phyloP scores from a whole-genome alignment of 2,797 vertebrate genomes.

The Anguilla anguilla region DNA sequence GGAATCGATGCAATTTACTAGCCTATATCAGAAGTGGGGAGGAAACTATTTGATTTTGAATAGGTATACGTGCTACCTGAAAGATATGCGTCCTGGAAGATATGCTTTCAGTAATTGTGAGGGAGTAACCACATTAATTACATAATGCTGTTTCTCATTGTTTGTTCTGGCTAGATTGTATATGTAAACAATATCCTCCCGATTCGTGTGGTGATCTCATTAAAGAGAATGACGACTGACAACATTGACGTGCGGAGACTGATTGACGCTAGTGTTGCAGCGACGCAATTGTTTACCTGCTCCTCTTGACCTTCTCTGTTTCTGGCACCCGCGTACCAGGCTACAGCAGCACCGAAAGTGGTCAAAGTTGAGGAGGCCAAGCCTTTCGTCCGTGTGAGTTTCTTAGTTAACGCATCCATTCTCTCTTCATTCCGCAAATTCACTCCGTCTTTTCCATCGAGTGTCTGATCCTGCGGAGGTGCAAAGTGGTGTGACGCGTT shows the following conservation, averaged over 20 bases:
- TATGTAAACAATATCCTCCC: neutral
- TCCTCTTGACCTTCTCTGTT: slow-evolving; percentile 61
- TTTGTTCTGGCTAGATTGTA: neutral
- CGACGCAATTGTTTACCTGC: slow-evolving; percentile 55
- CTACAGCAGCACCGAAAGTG: slow-evolving; percentile 76
- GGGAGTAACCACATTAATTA: neutral
- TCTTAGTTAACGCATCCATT: slow-evolving; percentile 45
- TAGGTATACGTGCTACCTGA: neutral
- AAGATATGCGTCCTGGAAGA: neutral
- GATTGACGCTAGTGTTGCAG: slow-evolving; percentile 55
- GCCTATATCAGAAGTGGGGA: neutral
- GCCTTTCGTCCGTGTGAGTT: slow-evolving; percentile 76
- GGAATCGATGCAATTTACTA: neutral
- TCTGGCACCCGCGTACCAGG: slow-evolving; percentile 80
- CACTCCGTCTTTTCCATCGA: neutral
- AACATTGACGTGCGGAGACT: slow-evolving; percentile 17
- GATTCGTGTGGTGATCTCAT: neutral
- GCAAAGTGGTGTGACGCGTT: neutral
- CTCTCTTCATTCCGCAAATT: slow-evolving; percentile 26
- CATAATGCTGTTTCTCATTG: neutral
- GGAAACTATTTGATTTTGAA: neutral
- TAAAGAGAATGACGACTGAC: neutral
- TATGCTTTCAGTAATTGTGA: neutral
- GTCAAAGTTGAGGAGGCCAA: slow-evolving; percentile 78
- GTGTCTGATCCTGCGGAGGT: neutral